Evolutionary conservation across 1,140 invertebrate species (phyloP).

Genomic region (Drosophila pallidifrons): DNA sequence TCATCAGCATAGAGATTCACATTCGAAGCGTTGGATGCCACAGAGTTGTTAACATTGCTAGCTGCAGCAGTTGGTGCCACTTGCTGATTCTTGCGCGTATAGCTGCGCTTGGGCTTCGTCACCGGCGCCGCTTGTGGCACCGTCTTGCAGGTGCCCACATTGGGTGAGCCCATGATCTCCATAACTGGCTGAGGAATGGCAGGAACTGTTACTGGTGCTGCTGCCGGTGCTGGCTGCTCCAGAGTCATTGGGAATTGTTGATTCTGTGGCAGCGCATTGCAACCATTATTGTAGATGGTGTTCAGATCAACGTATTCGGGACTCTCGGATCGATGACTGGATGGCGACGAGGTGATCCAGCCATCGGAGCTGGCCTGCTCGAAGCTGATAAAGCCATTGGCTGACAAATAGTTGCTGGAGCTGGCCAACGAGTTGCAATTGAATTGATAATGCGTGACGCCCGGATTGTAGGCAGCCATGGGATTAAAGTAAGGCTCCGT

Average conservation of each 20-base stretch:
- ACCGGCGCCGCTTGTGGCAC: slow-evolving; percentile 36
- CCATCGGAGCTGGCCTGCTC: slow-evolving; percentile 86
- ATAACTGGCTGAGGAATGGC: slow-evolving; percentile 22
- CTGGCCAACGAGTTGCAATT: slow-evolving; percentile 70
- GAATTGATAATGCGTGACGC: slow-evolving; percentile 69
- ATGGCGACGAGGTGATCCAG: slow-evolving; percentile 87
- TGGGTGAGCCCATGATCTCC: slow-evolving; percentile 70
- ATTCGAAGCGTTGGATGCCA: slow-evolving; percentile 18
- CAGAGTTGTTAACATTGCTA: slow-evolving; percentile 5
- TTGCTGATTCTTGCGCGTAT: slow-evolving; percentile 69
- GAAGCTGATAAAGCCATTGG: slow-evolving; percentile 78
- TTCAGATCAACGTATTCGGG: slow-evolving; percentile 85
- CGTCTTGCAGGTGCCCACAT: slow-evolving; percentile 75
- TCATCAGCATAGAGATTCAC: slow-evolving; percentile 68
- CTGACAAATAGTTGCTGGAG: slow-evolving; percentile 69
- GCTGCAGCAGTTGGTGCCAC: slow-evolving; percentile 7
- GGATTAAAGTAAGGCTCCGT: slow-evolving; percentile 78
- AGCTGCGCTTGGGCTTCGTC: slow-evolving; percentile 67
- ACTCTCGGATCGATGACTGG: slow-evolving; percentile 87
- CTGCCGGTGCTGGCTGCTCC: slow-evolving; percentile 33
- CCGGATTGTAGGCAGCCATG: slow-evolving; percentile 80
- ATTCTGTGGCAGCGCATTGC: slow-evolving; percentile 32
- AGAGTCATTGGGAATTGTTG: slow-evolving; percentile 50
- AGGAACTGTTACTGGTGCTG: background rate
- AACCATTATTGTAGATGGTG: slow-evolving; percentile 70